A percentile compares a stretch with the other conserved stretches of the same genome.
These are phyloP conservation scores for Mythimna loreyi DNA, from an alignment of 2,888 invertebrate genomes.

Conservation along the genomic window DNA sequence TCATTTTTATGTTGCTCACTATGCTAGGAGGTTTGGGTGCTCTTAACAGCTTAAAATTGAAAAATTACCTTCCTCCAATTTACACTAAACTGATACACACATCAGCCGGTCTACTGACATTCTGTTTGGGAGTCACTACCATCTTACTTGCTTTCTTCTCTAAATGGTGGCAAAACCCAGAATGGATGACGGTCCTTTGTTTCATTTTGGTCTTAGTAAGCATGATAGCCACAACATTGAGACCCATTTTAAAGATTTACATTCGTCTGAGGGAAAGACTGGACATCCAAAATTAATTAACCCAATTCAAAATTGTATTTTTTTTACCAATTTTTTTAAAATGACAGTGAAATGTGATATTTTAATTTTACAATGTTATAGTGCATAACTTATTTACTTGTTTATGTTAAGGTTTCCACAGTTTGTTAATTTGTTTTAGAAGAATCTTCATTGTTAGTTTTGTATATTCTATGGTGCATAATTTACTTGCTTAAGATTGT, in stretches of 20 bases:
- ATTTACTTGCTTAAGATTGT: slow-evolving; percentile 11
- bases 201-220: slow-evolving; percentile 79
- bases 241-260: slow-evolving; percentile 86
- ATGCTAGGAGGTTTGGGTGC: slow-evolving; percentile 86
- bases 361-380: slow-evolving; percentile 31
- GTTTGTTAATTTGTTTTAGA: slow-evolving; percentile 37
- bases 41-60: slow-evolving; percentile 85
- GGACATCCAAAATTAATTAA: slow-evolving; percentile 77
- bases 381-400: slow-evolving; percentile 9
- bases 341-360: slow-evolving; percentile 52
- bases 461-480: slow-evolving; percentile 33
- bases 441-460: slow-evolving; percentile 6
- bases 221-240: slow-evolving; percentile 82
- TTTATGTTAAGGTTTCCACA: slow-evolving; percentile 9
- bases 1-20: slow-evolving; percentile 82
- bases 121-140: slow-evolving; percentile 82
- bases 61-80: slow-evolving; percentile 85
- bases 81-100: slow-evolving; percentile 87
- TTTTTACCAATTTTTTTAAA: neutral
- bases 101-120: slow-evolving; percentile 82
- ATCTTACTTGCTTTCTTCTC: slow-evolving; percentile 84
- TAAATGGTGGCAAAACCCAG: slow-evolving; percentile 84
- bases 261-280: slow-evolving; percentile 86
- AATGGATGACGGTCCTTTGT: slow-evolving; percentile 79
- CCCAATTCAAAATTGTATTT: neutral